phyloP scores from a whole-genome alignment of 2,797 vertebrate genomes.

The Anguilla anguilla region DNA sequence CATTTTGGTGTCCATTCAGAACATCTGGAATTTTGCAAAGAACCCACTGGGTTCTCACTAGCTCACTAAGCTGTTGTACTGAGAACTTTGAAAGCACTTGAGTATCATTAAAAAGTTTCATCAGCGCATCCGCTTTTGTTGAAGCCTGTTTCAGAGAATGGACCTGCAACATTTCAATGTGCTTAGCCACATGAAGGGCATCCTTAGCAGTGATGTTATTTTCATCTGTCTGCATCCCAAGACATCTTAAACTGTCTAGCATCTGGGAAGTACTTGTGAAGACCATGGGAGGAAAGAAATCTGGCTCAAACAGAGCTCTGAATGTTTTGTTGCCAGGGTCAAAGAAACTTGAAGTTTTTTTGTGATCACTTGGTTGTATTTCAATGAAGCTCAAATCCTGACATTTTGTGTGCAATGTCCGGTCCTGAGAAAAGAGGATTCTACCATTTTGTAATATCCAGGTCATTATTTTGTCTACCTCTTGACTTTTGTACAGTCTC shows the following conservation, averaged over 20 bases:
- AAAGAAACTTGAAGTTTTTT: slow-evolving; percentile 62
- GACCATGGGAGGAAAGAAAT: slow-evolving; percentile 69
- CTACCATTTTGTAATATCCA: slow-evolving; percentile 79
- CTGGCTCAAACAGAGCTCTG: slow-evolving; percentile 68
- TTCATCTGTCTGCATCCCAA: slow-evolving; percentile 73
- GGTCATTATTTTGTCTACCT: slow-evolving; percentile 70
- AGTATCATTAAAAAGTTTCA: slow-evolving; percentile 69
- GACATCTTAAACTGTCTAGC: slow-evolving; percentile 65
- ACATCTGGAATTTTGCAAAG: slow-evolving; percentile 53
- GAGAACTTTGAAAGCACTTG: slow-evolving; percentile 69
- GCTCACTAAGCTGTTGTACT: slow-evolving; percentile 41
- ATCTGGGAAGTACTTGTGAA: slow-evolving; percentile 62
- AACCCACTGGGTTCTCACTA: slow-evolving; percentile 73
- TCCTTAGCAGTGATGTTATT: slow-evolving; percentile 64
- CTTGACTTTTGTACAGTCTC: slow-evolving; percentile 41
- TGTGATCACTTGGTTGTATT: slow-evolving; percentile 50
- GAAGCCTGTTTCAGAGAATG: slow-evolving; percentile 43
- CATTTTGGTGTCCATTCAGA: slow-evolving; percentile 17
- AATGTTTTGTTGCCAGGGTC: slow-evolving; percentile 73
- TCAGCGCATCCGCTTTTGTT: slow-evolving; percentile 65
- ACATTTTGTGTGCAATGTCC: slow-evolving; percentile 60
- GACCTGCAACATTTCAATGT: slow-evolving; percentile 53
- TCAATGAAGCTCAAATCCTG: slow-evolving; percentile 65
- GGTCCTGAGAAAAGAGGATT: slow-evolving; percentile 72
- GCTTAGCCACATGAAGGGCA: slow-evolving; percentile 65